Evolutionary conservation across 2,888 invertebrate genomes (phyloP), one percentile per base, ranked within the genome.

Genomic region (Micropterix aruncella): DNA sequence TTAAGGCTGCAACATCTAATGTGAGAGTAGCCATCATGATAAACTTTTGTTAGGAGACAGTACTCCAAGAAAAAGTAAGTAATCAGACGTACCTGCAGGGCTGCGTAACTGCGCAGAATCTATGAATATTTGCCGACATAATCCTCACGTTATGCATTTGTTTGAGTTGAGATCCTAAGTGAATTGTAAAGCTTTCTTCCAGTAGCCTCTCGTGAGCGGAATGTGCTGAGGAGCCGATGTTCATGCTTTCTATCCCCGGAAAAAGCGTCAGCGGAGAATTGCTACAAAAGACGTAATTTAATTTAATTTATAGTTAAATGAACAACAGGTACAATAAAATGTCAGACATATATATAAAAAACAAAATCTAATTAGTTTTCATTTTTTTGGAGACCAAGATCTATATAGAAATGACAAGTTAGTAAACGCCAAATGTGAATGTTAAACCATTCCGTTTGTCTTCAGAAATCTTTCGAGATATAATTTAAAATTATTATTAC

Each of bases 101-200:
- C 12, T 27, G 27, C 12, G 27, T 27, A 12, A 27, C 5, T 7
- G 27, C 12, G 27, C 27, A 27, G 12, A 94, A 75, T 58, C 92
- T 88, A 54, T 88, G 75, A 12, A 87, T 78, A 64, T 90, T 82
- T 16, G 86, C 83, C 46, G 91, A 86, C 19, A 95, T 71, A 48
- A 99, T 83, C 44, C 97, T 75, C 49, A 97, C 85, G 63, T 99
- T 99, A 65, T 99, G 96, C 75, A 94, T 97, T 58, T 96, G 95
- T 63, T 99, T 99, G 62, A 97, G 77, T 67, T 99, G 99, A 3
- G 95, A 93, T 42, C 97, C 96, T 50, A 96, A 74, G 70, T 96
- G 94, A 57, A 97, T 95, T 16, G 96, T 97, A 63, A 96, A 97
- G 65, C 93, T 94, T 69, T 96, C 96, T 66, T 95, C 94, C 56